A percentile compares a stretch with the other conserved stretches of the same genome.
Evolutionary conservation across 2,797 vertebrate genomes (phyloP).

Genomic region (Cottoperca gobio): DNA sequence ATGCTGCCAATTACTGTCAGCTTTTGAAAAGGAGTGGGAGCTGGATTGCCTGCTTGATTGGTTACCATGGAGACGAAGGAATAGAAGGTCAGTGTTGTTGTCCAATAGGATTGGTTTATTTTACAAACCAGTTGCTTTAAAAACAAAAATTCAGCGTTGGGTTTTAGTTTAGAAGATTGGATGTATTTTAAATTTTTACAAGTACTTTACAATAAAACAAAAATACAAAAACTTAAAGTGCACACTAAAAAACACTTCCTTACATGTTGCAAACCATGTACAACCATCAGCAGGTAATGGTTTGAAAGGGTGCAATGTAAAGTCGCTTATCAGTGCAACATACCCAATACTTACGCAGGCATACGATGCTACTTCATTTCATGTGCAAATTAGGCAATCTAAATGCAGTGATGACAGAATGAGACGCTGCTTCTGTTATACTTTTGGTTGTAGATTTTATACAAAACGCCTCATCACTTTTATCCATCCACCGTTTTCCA

Average conservation of each 20-base stretch:
- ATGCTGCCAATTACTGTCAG: constrained; percentile 58
- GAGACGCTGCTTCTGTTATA: constrained; percentile 58
- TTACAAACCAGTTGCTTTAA: constrained; percentile 13
- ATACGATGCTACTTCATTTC: constrained; percentile 62
- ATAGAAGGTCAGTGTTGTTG: constrained; percentile 7
- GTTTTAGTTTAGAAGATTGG: neutral
- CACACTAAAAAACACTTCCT: constrained; percentile 22
- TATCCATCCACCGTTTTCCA: constrained; percentile 49
- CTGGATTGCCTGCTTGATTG: constrained; percentile 23
- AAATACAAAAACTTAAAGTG: constrained; percentile 18
- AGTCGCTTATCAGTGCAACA: constrained; percentile 56
- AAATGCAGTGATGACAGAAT: constrained; percentile 71
- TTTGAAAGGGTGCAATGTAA: constrained; percentile 33
- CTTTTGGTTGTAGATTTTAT: constrained; percentile 60
- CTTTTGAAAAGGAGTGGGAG: constrained; percentile 24
- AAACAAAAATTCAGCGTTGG: neutral
- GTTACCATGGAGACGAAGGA: constrained; percentile 46
- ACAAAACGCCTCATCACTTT: constrained; percentile 68
- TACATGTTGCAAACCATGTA: constrained; percentile 26
- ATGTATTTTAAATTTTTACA: neutral
- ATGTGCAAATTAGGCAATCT: constrained; percentile 79
- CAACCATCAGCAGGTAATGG: constrained; percentile 44
- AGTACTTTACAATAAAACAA: neutral
- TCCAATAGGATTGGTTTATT: constrained; percentile 24
- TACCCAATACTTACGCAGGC: constrained; percentile 48